A percentile compares a stretch with the other conserved stretches of the same genome.
Evolutionary conservation across 2,888 invertebrate species (phyloP).

Genomic region (Drosophila birchii): DNA sequence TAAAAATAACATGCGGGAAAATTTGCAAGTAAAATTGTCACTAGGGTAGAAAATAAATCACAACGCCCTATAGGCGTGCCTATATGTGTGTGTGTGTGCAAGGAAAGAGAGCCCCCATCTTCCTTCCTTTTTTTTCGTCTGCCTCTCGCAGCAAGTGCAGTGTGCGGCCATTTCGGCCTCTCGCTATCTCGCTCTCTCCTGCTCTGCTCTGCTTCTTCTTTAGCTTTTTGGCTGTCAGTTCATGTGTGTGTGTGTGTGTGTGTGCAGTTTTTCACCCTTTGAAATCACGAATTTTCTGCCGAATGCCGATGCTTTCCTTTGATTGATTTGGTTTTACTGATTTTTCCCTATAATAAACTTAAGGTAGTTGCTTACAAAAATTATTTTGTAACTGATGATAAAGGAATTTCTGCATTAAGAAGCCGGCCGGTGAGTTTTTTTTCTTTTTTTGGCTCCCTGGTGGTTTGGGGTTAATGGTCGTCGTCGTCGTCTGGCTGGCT

Average conservation of each 20-base stretch:
- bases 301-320: conserved; percentile 59
- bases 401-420: neutral
- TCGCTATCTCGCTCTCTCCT: conserved; percentile 7
- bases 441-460: neutral
- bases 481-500: conserved; percentile 15
- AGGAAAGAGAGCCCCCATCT: conserved; percentile 7
- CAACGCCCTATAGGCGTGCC: conserved; percentile 39
- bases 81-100: conserved; percentile 7
- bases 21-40: conserved; percentile 71
- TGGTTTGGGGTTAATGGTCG: conserved; percentile 12
- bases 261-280: conserved; percentile 66
- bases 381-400: neutral
- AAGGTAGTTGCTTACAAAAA: neutral
- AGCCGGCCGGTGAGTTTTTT: conserved; percentile 21
- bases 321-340: conserved; percentile 63
- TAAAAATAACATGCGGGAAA: conserved; percentile 71
- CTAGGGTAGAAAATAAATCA: conserved; percentile 78
- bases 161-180: conserved; percentile 51
- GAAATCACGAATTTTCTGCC: conserved; percentile 55
- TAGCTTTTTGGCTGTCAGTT: neutral
- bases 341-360: conserved; percentile 2
- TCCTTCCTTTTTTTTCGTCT: neutral
- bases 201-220: conserved; percentile 1
- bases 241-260: conserved; percentile 22
- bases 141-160: conserved; percentile 58